Evolutionary conservation across 2,113 vertebrate genomes (phyloP).

Genomic region (Hepsetus odoe): DNA sequence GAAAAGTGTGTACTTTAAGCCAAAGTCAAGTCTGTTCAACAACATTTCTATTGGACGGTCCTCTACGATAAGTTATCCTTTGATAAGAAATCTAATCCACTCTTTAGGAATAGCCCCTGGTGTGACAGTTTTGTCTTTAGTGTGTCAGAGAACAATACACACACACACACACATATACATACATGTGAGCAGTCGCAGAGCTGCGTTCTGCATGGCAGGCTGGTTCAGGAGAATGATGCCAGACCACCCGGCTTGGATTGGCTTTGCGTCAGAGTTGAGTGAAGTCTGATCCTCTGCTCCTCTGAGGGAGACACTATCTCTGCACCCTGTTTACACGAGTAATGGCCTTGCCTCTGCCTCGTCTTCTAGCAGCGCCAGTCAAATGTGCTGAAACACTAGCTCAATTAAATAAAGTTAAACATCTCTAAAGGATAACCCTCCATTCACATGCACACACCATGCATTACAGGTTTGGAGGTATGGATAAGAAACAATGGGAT

Average conservation of each 20-base stretch:
- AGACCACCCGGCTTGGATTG: conserved; percentile 24
- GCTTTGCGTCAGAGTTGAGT: conserved; percentile 6
- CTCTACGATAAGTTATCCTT: not conserved
- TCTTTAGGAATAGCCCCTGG: no score
- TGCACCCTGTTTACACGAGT: conserved; percentile 14
- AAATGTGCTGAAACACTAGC: not conserved
- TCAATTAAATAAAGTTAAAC: not conserved
- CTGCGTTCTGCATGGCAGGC: not conserved
- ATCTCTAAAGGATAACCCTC: not conserved
- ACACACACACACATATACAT: not conserved
- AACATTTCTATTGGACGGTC: not conserved
- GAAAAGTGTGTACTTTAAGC: not conserved
- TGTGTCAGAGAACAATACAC: not conserved
- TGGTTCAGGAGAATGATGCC: not conserved
- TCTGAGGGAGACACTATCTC: conserved; percentile 10
- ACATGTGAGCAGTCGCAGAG: not conserved
- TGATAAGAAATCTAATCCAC: no score
- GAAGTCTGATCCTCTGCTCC: not conserved
- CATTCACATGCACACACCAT: not conserved
- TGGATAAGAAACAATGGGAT: not conserved
- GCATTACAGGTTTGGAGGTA: not conserved
- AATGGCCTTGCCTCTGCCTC: not conserved
- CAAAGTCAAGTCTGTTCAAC: not conserved
- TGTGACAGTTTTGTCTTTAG: not conserved
- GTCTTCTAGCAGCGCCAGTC: not conserved